Evolutionary conservation across 1,140 invertebrate genomes (phyloP).

Genomic region (Scylla paramamosain): DNA sequence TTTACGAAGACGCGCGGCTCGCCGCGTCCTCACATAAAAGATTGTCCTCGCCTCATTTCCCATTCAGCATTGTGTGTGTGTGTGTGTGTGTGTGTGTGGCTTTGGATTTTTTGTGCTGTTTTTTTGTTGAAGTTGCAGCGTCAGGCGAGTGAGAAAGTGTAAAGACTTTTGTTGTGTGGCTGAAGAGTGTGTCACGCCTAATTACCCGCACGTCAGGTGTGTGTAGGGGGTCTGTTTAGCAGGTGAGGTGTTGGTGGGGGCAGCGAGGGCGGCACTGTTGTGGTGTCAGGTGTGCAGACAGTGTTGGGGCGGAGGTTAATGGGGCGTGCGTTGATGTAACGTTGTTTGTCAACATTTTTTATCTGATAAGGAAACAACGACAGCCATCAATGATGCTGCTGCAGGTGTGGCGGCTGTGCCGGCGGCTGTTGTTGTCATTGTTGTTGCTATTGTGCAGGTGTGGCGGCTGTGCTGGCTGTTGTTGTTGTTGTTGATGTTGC

Average conservation of each 20-base stretch:
- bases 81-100: slow-evolving; percentile 16
- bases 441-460: not conserved
- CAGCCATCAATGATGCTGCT: too few relatives aligned
- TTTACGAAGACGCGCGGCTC: not conserved
- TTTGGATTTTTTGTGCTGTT: not conserved
- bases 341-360: not conserved
- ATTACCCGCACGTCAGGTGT: not conserved
- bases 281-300: not conserved
- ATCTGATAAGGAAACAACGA: too few relatives aligned
- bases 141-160: not conserved
- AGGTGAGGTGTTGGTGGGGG: not conserved
- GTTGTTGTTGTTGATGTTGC: not conserved
- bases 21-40: not conserved
- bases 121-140: not conserved
- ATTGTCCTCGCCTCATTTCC: not conserved
- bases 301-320: not conserved
- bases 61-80: slow-evolving; percentile 21
- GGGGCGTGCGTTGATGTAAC: not conserved
- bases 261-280: not conserved
- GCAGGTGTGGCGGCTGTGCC: too few relatives aligned
- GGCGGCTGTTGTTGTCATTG: not conserved
- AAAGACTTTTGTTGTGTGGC: not conserved
- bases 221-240: not conserved
- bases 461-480: not conserved
- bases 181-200: not conserved